Evolutionary conservation across 2,888 invertebrate genomes (phyloP), one percentile per base, ranked within the genome.

Genomic region (Syrista parreyssii): DNA sequence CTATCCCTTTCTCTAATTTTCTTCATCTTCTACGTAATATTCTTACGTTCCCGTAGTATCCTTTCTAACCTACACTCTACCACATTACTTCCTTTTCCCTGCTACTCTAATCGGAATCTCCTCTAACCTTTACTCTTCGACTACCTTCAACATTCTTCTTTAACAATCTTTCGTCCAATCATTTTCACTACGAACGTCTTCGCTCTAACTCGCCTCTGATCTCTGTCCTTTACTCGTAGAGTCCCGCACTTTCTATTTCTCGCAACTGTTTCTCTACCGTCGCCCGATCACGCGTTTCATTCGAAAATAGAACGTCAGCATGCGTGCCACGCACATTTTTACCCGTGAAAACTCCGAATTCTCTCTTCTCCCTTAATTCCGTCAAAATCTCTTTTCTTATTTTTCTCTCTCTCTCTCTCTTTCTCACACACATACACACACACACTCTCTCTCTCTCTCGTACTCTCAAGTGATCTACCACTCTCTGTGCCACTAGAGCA

Each of bases 281-380:
- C 83, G 84, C 85, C 84, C 79, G 86, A 86, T 88, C 86, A 85
- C 85, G 85, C 83, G 86, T 88, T 88, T 88, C 86, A 87, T 87
- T 89, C 89, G 86, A 88, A 89, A 89, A 89, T 89, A 89, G 89
- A 89, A 89, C 85, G 85, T 87, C 85, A 86, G 85, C 86, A 84
- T 86, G 86, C 87, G 87, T 86, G 88, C 85, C 85, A 82, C 82
- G 84, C 83, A 85, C 85, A 88, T 88, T 89, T 88, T 89, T 89
- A 84, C 84, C 85, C 87, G 81, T 81, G 87, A 88, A 88, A 87
- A 87, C 84, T 81, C 81, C 83, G 80, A 85, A 87, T 88, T 87
- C 86, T 83, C 85, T 74, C 73, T 75, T 79, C 82, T 84, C 80
- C 71, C 31, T 71, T 33, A 71, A 71, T 71, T 32, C 9, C 71